Percentiles rank a stretch among this genome's conserved stretches.
Conservation (phyloP, 2,113 vertebrate species). For the Tachysurus fulvidraco region DNA sequence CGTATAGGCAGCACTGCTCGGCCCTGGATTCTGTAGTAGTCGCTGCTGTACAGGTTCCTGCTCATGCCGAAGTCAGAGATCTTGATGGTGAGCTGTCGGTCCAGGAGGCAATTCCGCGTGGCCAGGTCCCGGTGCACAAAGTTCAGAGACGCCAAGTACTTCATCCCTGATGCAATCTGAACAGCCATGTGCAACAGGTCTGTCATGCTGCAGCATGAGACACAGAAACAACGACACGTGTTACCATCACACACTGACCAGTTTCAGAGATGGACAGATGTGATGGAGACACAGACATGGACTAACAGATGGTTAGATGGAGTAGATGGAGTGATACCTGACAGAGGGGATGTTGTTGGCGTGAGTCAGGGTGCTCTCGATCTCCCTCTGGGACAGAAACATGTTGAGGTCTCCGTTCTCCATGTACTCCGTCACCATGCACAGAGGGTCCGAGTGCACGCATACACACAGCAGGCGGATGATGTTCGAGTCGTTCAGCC, state of each 20-base stretch:
- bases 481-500: constrained; percentile 83
- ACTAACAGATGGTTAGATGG: constrained; percentile 31
- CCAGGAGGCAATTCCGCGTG: constrained; percentile 83
- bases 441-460: constrained; percentile 78
- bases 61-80: constrained; percentile 86
- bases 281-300: not conserved
- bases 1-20: constrained; percentile 82
- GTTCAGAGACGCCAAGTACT: constrained; percentile 81
- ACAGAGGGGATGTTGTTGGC: constrained; percentile 65
- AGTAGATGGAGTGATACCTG: constrained; percentile 59
- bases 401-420: constrained; percentile 78
- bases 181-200: constrained; percentile 83
- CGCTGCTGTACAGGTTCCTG: constrained; percentile 83
- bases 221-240: not conserved
- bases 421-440: constrained; percentile 78
- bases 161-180: constrained; percentile 84
- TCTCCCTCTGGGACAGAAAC: constrained; percentile 80
- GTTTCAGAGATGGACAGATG: not conserved
- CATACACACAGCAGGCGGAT: constrained; percentile 84
- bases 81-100: constrained; percentile 84
- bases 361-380: constrained; percentile 74
- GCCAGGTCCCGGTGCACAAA: constrained; percentile 84
- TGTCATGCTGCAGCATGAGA: constrained; percentile 63
- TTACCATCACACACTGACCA: not conserved
- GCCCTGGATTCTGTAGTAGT: constrained; percentile 86